phyloP scores from a whole-genome alignment of 2,797 vertebrate species.

The Adelosebastes latens region DNA sequence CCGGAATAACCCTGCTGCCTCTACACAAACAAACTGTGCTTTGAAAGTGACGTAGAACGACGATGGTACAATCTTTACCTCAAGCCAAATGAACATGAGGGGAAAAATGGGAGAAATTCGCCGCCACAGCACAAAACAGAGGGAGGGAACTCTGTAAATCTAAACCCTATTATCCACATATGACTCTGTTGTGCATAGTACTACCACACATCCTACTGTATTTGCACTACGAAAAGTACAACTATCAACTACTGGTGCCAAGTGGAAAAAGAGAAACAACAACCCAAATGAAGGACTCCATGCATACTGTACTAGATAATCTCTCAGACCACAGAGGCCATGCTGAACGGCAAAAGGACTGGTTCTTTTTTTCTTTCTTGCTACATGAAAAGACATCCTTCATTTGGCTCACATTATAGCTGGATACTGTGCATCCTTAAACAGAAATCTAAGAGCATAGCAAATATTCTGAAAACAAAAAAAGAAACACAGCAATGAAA shows the following conservation, averaged over 20 bases:
- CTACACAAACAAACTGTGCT: conserved; percentile 35
- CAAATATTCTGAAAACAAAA: conserved; percentile 43
- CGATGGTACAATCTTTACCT: conserved; percentile 39
- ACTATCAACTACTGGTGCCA: conserved; percentile 47
- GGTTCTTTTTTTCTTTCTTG: conserved; percentile 51
- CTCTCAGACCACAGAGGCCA: conserved; percentile 66
- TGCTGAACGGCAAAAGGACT: conserved; percentile 58
- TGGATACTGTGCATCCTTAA: conserved; percentile 66
- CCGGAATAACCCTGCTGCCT: conserved; percentile 24
- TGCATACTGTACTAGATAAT: conserved; percentile 61
- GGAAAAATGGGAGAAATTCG: conserved; percentile 12
- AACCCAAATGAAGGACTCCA: conserved; percentile 66
- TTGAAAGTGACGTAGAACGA: conserved; percentile 27
- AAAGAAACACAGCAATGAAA: conserved; percentile 45
- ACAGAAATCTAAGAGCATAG: conserved; percentile 63
- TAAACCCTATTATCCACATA: conserved; percentile 33
- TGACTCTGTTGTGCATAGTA: conserved; percentile 58
- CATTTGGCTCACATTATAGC: conserved; percentile 76
- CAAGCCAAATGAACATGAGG: conserved; percentile 16
- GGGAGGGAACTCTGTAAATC: conserved; percentile 22
- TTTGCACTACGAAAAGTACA: conserved; percentile 57
- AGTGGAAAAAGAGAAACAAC: conserved; percentile 30
- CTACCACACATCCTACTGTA: conserved; percentile 44
- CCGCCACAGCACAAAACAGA: conserved; percentile 27
- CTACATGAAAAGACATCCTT: conserved; percentile 82